phyloP scores from a whole-genome alignment of 2,888 invertebrate species.

The Physocephala rufipes region DNA sequence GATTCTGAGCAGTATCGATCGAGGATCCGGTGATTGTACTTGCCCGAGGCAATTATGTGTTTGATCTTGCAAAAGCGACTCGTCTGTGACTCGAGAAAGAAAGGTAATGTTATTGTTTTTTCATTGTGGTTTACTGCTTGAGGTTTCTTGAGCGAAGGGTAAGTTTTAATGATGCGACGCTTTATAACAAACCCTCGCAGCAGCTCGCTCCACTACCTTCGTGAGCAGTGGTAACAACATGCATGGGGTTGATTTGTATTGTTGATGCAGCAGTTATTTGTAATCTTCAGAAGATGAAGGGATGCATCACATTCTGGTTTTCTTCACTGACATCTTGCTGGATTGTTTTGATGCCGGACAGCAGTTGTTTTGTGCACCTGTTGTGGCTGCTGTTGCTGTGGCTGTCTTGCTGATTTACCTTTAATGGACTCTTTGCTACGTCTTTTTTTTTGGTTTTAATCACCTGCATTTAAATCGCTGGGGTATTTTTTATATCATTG shows the following conservation, averaged over 20 bases:
- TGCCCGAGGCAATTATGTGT: slow-evolving; percentile 27
- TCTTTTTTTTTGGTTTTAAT: too few species aligned
- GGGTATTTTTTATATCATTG: slow-evolving; percentile 2
- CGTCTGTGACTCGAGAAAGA: neutral
- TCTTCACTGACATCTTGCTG: neutral
- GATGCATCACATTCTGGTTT: slow-evolving; percentile 3
- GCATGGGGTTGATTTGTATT: neutral
- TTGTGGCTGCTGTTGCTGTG: slow-evolving; percentile 6
- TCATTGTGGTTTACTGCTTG: too few species aligned
- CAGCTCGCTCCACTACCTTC: too few species aligned
- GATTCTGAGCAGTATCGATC: neutral
- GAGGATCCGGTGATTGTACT: slow-evolving; percentile 25
- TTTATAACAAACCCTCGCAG: slow-evolving; percentile 15
- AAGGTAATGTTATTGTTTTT: too few species aligned
- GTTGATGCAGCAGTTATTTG: slow-evolving; percentile 2
- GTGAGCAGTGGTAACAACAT: too few species aligned
- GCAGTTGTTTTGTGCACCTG: slow-evolving; percentile 36
- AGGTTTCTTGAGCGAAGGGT: neutral
- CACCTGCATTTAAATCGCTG: too few species aligned
- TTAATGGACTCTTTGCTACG: too few species aligned
- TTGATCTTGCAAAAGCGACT: too few species aligned
- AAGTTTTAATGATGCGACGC: neutral
- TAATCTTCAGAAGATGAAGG: too few species aligned
- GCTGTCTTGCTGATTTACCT: too few species aligned
- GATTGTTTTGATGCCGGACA: slow-evolving; percentile 24